These are phyloP conservation scores for Acanthoscelides obtectus DNA, from an alignment of 2,888 invertebrate genomes.

Conservation along the genomic window DNA sequence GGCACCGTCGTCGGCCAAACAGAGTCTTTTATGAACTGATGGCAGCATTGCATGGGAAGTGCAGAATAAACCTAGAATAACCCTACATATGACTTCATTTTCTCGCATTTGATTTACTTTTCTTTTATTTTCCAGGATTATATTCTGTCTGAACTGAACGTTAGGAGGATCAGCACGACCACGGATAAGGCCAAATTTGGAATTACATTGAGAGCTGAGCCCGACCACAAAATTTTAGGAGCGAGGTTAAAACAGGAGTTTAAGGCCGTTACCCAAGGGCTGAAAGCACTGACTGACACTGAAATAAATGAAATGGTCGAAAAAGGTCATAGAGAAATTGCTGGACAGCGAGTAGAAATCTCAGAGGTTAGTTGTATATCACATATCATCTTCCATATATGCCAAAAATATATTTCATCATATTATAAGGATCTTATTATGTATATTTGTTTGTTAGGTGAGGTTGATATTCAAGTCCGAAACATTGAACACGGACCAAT, in stretches of 20 bases:
- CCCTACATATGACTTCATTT: too few species aligned
- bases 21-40: too few species aligned
- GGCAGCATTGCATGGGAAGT: too few species aligned
- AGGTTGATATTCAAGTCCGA: constrained; percentile 77
- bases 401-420: too few species aligned
- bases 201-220: constrained; percentile 83
- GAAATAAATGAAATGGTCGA: constrained; percentile 73
- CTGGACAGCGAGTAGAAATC: constrained; percentile 71
- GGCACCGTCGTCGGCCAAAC: too few species aligned
- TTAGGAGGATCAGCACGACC: constrained; percentile 76
- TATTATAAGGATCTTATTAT: too few species aligned
- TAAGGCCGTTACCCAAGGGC: constrained; percentile 76
- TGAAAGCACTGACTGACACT: constrained; percentile 72
- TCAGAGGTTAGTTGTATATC: constrained; percentile 65
- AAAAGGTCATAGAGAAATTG: constrained; percentile 66
- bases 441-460: background rate
- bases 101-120: background rate
- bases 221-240: constrained; percentile 90
- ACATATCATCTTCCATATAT: too few species aligned
- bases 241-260: constrained; percentile 84
- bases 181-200: constrained; percentile 88
- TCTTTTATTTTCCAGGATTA: constrained; percentile 67
- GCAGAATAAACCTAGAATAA: too few species aligned
- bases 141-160: constrained; percentile 89
- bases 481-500: constrained; percentile 61